Base-by-base conservation (phyloP, 92 coral and sea anemone species). In the Montipora capitata region DNA sequence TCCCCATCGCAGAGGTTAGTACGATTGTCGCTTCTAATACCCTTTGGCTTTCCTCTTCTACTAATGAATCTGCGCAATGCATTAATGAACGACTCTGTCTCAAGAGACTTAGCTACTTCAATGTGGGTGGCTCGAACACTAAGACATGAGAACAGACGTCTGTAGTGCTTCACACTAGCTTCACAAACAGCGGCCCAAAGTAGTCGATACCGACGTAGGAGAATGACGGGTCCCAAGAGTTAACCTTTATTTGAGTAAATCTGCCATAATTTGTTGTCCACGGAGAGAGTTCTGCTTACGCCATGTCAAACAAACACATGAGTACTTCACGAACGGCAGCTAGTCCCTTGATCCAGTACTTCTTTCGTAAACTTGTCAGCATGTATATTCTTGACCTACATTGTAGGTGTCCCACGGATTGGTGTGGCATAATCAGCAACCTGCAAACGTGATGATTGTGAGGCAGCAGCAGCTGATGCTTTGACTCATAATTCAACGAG, bases 261-360 rank as follows among this genome's bases (percentile, higher is more conserved):
- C 77, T 12, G 74, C 85, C 85, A 87, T 87, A 2, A 40, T 10
- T 71, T 80, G 84, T 20, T 83, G 78, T 1, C 83, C 84, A 4
- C 45, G 74, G 1, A 48, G 12, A 38, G 89, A 79, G 52, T 84
- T 83, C 65, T 71, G 84, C 43, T 74, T 85, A 17, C 65, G 72
- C 57, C 92, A 88, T 13, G 48, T 20, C 14, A 62, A 65, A 39
- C 88, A 88, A 18, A 20, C 49, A 3, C 83, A 27, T 78, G 40
- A 88, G 71, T 12, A 89, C 89, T 77, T 64, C 76, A 8, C 89
- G 78, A 17, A 89, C 89, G 8, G 88, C 80, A 1, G 92, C 59
- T 45, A 56, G 49, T 62, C 92, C 88, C 63, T 88, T 74, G 42
- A 89, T 68, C 90, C 93, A 89, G 64, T 66, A 89, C 57, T 20